Evolutionary conservation across 2,888 invertebrate species (phyloP), one percentile per base, ranked within the genome.

Genomic region (Brachypterus glaber): DNA sequence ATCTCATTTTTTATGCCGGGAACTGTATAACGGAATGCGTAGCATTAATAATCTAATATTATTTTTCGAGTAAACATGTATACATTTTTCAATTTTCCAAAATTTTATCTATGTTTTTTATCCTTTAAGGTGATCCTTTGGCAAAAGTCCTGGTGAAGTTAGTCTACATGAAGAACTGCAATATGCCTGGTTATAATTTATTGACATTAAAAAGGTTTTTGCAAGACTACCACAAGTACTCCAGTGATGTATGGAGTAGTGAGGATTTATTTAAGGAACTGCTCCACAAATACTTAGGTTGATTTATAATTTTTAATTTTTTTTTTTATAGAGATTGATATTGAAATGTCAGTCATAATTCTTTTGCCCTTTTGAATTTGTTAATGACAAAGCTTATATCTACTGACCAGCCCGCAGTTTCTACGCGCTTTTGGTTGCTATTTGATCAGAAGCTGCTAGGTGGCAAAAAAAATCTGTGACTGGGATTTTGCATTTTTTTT

Each of bases 121-220:
- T 37, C 44, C 35, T 55, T 61, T 16, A 47, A 69, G 69, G 57
- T 45, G 51, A 51, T 42, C 50, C 60, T 27, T 39, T 70, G 31
- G 58, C 63, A 4, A 60, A 58, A 37, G 63, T 64, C 30, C 48
- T 70, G 36, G 60, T 64, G 27, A 61, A 66, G 41, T 43, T 66
- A 5, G 53, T 67, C 13, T 52, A 59, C 40, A 43, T 53, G 24
- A 56, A 57, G 43, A 41, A 46, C 9, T 56, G 49, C 18, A 51
- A 48, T 16, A 43, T 26, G 13, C 53, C 53, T 4, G 60, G 55
- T 4, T 55, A 56, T 21, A 66, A 64, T 45, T 43, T 63, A 12
- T 26, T 46, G 4, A 47, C 58, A 7, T 44, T 69, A 31, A 60
- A 60, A 35, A 54, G 51, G 17, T 46, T 69, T 21, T 40, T 71